A percentile compares a stretch with the other conserved stretches of the same genome.
Evolutionary conservation across 1,140 invertebrate genomes (phyloP).

Genomic region (Ericerus pela): DNA sequence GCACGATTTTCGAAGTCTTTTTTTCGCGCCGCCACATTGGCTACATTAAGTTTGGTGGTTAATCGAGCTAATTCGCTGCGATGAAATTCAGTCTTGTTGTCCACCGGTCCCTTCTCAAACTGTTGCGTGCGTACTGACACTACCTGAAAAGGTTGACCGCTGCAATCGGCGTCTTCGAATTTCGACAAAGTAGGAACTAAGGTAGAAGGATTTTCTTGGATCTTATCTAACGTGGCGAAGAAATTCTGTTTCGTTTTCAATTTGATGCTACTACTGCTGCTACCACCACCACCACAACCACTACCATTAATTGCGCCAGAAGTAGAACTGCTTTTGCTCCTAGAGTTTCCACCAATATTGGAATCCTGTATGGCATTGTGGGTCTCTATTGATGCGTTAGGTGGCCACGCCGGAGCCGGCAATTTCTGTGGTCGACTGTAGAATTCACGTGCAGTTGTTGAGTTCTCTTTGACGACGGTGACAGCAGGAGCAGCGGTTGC

Average conservation of each 20-base stretch:
- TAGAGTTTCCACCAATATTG: too few species aligned
- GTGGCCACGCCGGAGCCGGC: constrained; percentile 55
- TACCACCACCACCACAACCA: not conserved
- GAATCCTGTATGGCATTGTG: too few species aligned
- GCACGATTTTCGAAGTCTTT: constrained; percentile 54
- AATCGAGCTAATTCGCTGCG: constrained; percentile 55
- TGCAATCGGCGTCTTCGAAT: not conserved
- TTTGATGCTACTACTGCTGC: not conserved
- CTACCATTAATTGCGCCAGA: too few species aligned
- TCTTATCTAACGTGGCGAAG: constrained; percentile 15
- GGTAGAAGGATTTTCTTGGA: constrained; percentile 18
- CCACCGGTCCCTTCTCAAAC: constrained; percentile 48
- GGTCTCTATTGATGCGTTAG: too few species aligned
- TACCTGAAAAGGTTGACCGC: constrained; percentile 35
- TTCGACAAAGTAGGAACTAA: too few species aligned
- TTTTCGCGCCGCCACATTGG: constrained; percentile 54
- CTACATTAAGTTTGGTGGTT: constrained; percentile 48
- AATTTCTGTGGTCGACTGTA: constrained; percentile 60
- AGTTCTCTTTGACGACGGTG: too few species aligned
- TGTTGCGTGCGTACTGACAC: constrained; percentile 54
- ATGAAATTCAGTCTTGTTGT: constrained; percentile 48
- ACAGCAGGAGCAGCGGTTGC: constrained; percentile 21
- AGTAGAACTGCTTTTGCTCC: too few species aligned
- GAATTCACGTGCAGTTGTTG: constrained; percentile 50
- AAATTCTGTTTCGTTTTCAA: constrained; percentile 11